Percentiles rank a stretch among this genome's conserved stretches.
These are phyloP conservation scores for Piscicola geometra DNA, from an alignment of 2,888 invertebrate genomes.

Conservation along the genomic window DNA sequence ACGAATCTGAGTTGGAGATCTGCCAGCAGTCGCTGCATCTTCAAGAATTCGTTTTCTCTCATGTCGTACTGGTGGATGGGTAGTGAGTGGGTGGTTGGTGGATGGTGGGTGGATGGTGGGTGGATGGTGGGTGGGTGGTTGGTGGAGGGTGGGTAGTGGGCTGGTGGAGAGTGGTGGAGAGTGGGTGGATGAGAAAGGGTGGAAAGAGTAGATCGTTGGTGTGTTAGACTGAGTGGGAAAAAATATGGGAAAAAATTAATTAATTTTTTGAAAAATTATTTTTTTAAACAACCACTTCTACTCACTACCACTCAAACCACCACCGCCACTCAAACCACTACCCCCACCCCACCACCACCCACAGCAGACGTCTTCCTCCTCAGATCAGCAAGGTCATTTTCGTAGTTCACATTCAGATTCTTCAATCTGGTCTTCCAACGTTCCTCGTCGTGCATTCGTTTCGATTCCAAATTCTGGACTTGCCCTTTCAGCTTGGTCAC, in stretches of 20 bases:
- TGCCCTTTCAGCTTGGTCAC: not conserved
- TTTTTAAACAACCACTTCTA: too few species aligned
- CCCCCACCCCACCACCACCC: slow-evolving; percentile 39
- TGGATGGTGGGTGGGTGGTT: not conserved
- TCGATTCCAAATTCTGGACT: not conserved
- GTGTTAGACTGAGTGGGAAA: not conserved
- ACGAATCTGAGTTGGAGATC: slow-evolving; percentile 46
- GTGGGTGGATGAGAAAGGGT: not conserved
- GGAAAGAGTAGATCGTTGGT: too few species aligned
- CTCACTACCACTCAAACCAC: slow-evolving; percentile 40
- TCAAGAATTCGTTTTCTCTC: slow-evolving; percentile 43
- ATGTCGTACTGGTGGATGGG: slow-evolving; percentile 40
- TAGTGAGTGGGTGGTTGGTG: not conserved
- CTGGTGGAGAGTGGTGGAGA: not conserved
- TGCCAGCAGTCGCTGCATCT: slow-evolving; percentile 46
- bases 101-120: not conserved
- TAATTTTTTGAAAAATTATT: not conserved
- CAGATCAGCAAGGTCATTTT: slow-evolving; percentile 3
- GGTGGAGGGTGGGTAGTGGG: not conserved
- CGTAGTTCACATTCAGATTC: slow-evolving; percentile 23
- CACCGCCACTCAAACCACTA: slow-evolving; percentile 16
- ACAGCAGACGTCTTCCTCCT: slow-evolving; percentile 17
- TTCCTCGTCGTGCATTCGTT: slow-evolving; percentile 17
- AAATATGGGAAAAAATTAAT: too few species aligned
- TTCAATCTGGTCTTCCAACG: slow-evolving; percentile 23